phyloP scores from a whole-genome alignment of 1,140 invertebrate species.

The Diabrotica virgifera region DNA sequence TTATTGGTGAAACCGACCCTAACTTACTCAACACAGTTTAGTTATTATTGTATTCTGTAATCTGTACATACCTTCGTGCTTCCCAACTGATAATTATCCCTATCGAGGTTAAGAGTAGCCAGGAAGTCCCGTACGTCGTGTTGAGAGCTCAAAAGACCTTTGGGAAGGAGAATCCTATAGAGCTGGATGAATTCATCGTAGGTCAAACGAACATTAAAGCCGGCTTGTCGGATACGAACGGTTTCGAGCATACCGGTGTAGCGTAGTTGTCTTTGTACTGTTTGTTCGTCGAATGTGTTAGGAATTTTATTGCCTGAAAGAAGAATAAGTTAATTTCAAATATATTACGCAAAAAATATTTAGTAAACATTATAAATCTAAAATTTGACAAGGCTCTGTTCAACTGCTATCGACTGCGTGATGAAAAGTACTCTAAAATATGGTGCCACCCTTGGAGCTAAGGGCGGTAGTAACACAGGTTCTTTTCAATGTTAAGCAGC shows the following conservation, averaged over 20 bases:
- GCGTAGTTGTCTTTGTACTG: conserved; percentile 78
- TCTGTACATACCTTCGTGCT: conserved; percentile 59
- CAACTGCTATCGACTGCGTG: no score
- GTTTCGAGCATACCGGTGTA: conserved; percentile 98
- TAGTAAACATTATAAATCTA: no score
- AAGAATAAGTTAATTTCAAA: no score
- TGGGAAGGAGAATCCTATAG: conserved; percentile 86
- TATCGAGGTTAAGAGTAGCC: conserved; percentile 73
- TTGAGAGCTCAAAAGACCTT: conserved; percentile 77
- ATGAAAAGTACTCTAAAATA: no score
- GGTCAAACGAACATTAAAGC: conserved; percentile 89
- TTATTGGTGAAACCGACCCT: no score
- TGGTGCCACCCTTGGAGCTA: no score
- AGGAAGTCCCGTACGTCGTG: conserved; percentile 79
- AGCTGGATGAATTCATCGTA: conserved; percentile 94
- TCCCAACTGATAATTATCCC: conserved; percentile 85
- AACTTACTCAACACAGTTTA: no score
- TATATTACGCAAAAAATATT: no score
- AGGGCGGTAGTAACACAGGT: no score
- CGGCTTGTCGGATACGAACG: conserved; percentile 90
- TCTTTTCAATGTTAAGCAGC: no score
- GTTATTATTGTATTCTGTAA: no score
- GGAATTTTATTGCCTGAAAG: conserved; percentile 72
- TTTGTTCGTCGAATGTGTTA: conserved; percentile 90
- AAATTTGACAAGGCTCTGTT: no score